Conservation (phyloP, 2,888 invertebrate genomes). For the Stenodema calcarata region DNA sequence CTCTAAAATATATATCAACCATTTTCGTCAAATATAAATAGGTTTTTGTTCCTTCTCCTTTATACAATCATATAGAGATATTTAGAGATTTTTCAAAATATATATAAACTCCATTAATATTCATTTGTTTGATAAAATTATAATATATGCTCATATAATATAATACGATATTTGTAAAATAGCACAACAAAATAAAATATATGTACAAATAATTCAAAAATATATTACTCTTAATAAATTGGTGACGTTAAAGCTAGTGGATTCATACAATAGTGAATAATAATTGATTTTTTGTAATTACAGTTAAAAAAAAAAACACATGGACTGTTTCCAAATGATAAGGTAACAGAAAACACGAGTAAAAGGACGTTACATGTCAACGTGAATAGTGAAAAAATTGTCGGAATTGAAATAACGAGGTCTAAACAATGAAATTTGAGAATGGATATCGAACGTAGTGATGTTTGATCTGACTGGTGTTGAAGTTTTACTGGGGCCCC, state of each 20-base stretch:
- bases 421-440: neutral
- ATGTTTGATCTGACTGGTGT: neutral
- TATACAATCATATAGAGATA: conserved; percentile 43
- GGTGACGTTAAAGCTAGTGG: conserved; percentile 48
- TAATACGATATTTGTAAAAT: conserved; percentile 31
- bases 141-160: conserved; percentile 31
- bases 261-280: conserved; percentile 46
- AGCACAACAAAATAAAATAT: conserved; percentile 45
- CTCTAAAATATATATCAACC: conserved; percentile 48
- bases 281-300: conserved; percentile 38
- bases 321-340: conserved; percentile 38
- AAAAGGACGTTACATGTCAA: neutral
- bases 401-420: neutral
- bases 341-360: conserved; percentile 28
- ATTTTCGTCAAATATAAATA: conserved; percentile 47
- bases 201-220: conserved; percentile 48
- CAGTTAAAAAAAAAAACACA: neutral
- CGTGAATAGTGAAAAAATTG: neutral
- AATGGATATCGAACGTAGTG: neutral
- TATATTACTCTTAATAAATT: conserved; percentile 40
- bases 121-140: conserved; percentile 46
- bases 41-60: conserved; percentile 30
- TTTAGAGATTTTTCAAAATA: conserved; percentile 46
- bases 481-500: conserved; percentile 12
- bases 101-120: conserved; percentile 45